Conservation (phyloP, 2,113 vertebrate genomes). For the Petrocephalus microphthalmus region DNA sequence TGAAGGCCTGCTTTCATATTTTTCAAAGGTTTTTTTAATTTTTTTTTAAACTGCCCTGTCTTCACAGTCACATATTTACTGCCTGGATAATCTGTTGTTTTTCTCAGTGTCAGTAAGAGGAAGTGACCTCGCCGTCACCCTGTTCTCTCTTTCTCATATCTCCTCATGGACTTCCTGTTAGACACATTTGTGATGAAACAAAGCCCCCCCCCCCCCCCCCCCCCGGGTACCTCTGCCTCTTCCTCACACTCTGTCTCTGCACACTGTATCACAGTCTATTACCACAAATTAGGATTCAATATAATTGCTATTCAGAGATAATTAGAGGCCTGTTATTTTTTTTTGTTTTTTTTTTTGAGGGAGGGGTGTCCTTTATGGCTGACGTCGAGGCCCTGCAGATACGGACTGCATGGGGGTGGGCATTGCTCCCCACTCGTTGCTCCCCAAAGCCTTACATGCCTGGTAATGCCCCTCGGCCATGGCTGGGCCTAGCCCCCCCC, state of each 20-base stretch:
- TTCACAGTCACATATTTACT: background rate
- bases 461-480: constrained; percentile 33
- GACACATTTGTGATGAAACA: background rate
- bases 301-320: constrained; percentile 82
- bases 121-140: background rate
- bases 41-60: background rate
- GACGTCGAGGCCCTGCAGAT: constrained; percentile 51
- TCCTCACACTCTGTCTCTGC: constrained; percentile 39
- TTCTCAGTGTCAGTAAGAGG: background rate
- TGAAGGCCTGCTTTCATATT: background rate
- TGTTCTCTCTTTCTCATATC: background rate
- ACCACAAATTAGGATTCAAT: constrained; percentile 80
- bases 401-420: constrained; percentile 52
- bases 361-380: constrained; percentile 49
- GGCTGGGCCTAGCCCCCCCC: constrained; percentile 44
- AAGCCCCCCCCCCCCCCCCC: constrained; percentile 44
- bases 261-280: constrained; percentile 76
- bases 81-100: background rate
- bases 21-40: background rate
- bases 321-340: constrained; percentile 67
- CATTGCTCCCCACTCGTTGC: background rate
- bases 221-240: constrained; percentile 50
- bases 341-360: constrained; percentile 51
- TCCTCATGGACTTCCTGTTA: background rate
- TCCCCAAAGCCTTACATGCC: background rate